These are phyloP conservation scores for Indri indri DNA, from an alignment of 2,113 vertebrate genomes.

Conservation along the genomic window DNA sequence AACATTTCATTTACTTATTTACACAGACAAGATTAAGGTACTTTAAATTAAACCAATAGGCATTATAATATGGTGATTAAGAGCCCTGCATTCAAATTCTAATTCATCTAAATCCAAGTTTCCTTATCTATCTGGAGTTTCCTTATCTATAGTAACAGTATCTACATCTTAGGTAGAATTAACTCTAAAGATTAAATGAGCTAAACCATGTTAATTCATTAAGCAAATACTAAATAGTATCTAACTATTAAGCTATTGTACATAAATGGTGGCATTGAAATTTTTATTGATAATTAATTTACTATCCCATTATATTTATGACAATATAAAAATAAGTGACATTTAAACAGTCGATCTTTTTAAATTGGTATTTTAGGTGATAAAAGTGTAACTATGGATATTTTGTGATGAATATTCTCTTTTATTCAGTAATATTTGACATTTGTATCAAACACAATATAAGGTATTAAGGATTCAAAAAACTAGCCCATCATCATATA, in stretches of 20 bases:
- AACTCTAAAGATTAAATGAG: neutral
- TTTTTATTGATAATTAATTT: constrained; percentile 8
- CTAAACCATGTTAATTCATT: neutral
- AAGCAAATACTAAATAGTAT: neutral
- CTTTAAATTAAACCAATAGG: neutral
- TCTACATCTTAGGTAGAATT: neutral
- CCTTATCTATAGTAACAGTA: neutral
- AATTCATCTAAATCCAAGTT: neutral
- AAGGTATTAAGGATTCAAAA: neutral
- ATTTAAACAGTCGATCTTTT: neutral
- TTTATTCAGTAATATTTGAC: neutral
- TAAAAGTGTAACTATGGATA: neutral
- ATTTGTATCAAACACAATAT: neutral
- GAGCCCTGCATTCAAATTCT: neutral
- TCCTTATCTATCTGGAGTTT: neutral
- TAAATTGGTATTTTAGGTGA: neutral
- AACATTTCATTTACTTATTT: neutral
- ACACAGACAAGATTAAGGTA: neutral
- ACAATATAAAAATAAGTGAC: neutral
- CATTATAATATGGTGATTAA: neutral
- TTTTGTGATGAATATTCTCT: neutral
- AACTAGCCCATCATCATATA: neutral
- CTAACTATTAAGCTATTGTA: neutral
- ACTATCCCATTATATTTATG: neutral
- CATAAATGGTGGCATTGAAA: neutral